Evolutionary conservation across 2,888 invertebrate species (phyloP).

Genomic region (Aplocera efformata): DNA sequence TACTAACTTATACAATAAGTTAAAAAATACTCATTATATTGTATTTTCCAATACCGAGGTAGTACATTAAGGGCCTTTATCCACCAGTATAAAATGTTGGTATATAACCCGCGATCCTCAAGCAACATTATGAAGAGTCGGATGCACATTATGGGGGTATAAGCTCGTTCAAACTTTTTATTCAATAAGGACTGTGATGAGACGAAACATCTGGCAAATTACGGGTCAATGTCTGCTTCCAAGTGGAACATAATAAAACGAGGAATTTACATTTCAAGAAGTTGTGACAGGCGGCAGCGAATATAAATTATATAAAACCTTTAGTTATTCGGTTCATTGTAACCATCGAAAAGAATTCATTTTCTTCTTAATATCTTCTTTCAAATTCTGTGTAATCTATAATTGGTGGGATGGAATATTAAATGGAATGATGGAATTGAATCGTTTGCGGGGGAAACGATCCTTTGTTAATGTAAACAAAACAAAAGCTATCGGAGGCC

Average conservation of each 20-base stretch:
- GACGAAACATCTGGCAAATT: slow-evolving; percentile 50
- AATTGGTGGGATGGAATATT: slow-evolving; percentile 36
- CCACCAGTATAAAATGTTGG: neutral
- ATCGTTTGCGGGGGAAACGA: slow-evolving; percentile 41
- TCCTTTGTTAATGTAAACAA: slow-evolving; percentile 46
- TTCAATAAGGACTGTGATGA: slow-evolving; percentile 51
- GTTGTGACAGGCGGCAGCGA: slow-evolving; percentile 28
- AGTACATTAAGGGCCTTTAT: neutral
- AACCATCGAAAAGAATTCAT: slow-evolving; percentile 14
- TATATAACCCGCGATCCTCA: slow-evolving; percentile 19
- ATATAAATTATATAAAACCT: slow-evolving; percentile 31
- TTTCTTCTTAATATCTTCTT: slow-evolving; percentile 16
- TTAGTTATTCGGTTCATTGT: slow-evolving; percentile 12
- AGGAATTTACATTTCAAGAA: slow-evolving; percentile 39
- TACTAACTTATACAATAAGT: too few relatives aligned
- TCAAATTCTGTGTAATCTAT: slow-evolving; percentile 28
- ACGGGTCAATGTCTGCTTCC: slow-evolving; percentile 42
- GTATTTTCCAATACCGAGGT: neutral
- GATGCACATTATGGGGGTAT: slow-evolving; percentile 45
- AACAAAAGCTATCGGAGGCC: slow-evolving; percentile 29
- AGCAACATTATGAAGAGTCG: slow-evolving; percentile 31
- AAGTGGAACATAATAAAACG: slow-evolving; percentile 41
- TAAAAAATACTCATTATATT: too few relatives aligned
- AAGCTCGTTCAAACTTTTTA: slow-evolving; percentile 46
- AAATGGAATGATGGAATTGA: slow-evolving; percentile 36